phyloP scores from a whole-genome alignment of 2,888 invertebrate species.

The Adelphocoris suturalis region DNA sequence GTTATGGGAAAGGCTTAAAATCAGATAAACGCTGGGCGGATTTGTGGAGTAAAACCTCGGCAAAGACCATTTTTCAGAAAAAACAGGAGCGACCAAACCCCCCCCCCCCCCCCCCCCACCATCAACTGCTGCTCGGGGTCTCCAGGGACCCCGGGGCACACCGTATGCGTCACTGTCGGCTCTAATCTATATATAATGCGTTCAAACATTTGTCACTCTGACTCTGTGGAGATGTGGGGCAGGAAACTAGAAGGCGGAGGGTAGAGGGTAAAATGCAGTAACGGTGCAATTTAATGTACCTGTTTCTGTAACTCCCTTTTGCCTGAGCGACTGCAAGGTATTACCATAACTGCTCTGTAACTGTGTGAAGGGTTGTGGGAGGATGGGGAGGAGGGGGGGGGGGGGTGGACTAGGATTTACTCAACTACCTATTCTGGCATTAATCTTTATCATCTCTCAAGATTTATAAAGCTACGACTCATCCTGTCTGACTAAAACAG shows the following conservation, averaged over 20 bases:
- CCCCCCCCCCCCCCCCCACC: conserved; percentile 19
- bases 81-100: not conserved
- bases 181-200: conserved; percentile 72
- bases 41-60: conserved; percentile 40
- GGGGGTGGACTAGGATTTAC: conserved; percentile 55
- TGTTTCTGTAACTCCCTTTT: conserved; percentile 55
- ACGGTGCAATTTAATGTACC: conserved; percentile 67
- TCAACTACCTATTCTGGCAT: conserved; percentile 53
- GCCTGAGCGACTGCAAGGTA: conserved; percentile 58
- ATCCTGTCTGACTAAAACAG: not conserved
- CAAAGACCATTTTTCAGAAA: conserved; percentile 67
- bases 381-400: not conserved
- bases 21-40: conserved; percentile 46
- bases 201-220: conserved; percentile 71
- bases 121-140: not conserved
- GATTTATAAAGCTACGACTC: not conserved
- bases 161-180: conserved; percentile 68
- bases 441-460: conserved; percentile 56
- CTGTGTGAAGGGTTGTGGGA: too few species aligned
- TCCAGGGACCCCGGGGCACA: conserved; percentile 27
- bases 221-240: conserved; percentile 28
- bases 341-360: conserved; percentile 59
- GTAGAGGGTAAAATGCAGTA: conserved; percentile 67
- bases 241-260: not conserved
- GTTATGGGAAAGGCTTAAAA: conserved; percentile 44